Percentiles rank a stretch among this genome's conserved stretches.
These are phyloP conservation scores for Hoplostethus mediterraneus DNA, from an alignment of 2,797 vertebrate species.

Conservation along the genomic window DNA sequence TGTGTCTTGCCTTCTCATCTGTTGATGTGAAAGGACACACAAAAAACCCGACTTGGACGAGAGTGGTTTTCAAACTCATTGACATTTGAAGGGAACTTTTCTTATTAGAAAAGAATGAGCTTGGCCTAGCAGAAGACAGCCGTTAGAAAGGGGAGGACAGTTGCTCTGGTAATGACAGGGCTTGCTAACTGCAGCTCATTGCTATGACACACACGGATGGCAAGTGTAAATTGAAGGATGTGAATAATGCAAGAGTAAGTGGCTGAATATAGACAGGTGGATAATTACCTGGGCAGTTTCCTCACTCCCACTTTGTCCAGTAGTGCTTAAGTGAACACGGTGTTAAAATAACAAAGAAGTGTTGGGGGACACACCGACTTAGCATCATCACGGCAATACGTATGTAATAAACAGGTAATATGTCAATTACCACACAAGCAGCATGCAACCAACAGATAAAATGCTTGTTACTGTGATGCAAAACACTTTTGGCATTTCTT, in stretches of 20 bases:
- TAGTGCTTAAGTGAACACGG: slow-evolving; percentile 57
- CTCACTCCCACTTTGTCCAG: slow-evolving; percentile 67
- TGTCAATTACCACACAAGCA: neutral
- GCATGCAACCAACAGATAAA: slow-evolving; percentile 17
- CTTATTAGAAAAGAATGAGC: slow-evolving; percentile 51
- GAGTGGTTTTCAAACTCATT: slow-evolving; percentile 56
- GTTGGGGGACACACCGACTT: slow-evolving; percentile 13
- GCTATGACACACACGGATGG: slow-evolving; percentile 73
- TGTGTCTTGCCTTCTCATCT: slow-evolving; percentile 6
- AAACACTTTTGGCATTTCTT: slow-evolving; percentile 14
- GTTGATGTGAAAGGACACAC: slow-evolving; percentile 20
- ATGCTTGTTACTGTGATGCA: slow-evolving; percentile 9
- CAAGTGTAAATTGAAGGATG: slow-evolving; percentile 78
- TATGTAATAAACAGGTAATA: slow-evolving; percentile 24
- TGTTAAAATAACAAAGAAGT: slow-evolving; percentile 47
- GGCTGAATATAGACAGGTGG: slow-evolving; percentile 79
- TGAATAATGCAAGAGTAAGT: slow-evolving; percentile 79
- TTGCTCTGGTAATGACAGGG: slow-evolving; percentile 76
- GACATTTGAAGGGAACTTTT: slow-evolving; percentile 73
- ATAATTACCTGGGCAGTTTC: slow-evolving; percentile 77
- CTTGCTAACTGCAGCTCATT: slow-evolving; percentile 79
- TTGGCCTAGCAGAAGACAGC: slow-evolving; percentile 61
- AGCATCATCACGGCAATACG: neutral
- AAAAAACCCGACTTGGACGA: neutral
- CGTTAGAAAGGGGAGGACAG: slow-evolving; percentile 74